phyloP scores from a whole-genome alignment of 2,113 vertebrate species.

The Marmota flaviventris region DNA sequence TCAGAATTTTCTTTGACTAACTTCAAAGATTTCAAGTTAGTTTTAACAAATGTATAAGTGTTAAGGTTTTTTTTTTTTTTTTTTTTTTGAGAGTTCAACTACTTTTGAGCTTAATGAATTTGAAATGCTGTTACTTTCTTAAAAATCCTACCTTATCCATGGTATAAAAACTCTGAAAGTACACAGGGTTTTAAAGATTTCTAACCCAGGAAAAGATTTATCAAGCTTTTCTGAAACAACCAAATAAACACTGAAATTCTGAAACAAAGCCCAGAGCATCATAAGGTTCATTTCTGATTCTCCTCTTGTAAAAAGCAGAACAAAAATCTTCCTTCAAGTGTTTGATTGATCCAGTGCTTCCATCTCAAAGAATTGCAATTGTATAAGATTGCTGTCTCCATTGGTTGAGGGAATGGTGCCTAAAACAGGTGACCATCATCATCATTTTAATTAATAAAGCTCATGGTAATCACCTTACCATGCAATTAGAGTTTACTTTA shows the following conservation, averaged over 20 bases:
- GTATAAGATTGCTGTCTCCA: slow-evolving; percentile 11
- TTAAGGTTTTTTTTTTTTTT: background rate
- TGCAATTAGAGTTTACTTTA: background rate
- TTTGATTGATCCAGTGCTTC: slow-evolving; percentile 74
- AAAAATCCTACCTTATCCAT: slow-evolving; percentile 68
- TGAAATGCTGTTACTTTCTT: slow-evolving; percentile 59
- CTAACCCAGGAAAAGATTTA: slow-evolving; percentile 36
- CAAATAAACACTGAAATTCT: slow-evolving; percentile 55
- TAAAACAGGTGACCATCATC: background rate
- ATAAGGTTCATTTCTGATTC: slow-evolving; percentile 76
- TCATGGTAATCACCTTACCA: background rate
- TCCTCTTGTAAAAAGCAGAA: background rate
- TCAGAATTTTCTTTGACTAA: background rate
- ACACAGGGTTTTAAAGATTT: slow-evolving; percentile 61
- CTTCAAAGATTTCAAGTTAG: background rate
- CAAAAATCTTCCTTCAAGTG: slow-evolving; percentile 58
- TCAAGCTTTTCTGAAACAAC: slow-evolving; percentile 32
- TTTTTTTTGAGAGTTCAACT: slow-evolving; percentile 21
- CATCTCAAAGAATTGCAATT: slow-evolving; percentile 61
- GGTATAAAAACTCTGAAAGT: slow-evolving; percentile 38
- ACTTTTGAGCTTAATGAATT: slow-evolving; percentile 72
- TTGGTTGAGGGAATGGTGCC: slow-evolving; percentile 41
- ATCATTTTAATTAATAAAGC: background rate
- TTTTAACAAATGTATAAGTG: background rate
- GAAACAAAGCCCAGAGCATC: slow-evolving; percentile 26